Evolutionary conservation across 1,140 invertebrate species (phyloP), one percentile per base, ranked within the genome.

Genomic region (Zaprionus africanus): DNA sequence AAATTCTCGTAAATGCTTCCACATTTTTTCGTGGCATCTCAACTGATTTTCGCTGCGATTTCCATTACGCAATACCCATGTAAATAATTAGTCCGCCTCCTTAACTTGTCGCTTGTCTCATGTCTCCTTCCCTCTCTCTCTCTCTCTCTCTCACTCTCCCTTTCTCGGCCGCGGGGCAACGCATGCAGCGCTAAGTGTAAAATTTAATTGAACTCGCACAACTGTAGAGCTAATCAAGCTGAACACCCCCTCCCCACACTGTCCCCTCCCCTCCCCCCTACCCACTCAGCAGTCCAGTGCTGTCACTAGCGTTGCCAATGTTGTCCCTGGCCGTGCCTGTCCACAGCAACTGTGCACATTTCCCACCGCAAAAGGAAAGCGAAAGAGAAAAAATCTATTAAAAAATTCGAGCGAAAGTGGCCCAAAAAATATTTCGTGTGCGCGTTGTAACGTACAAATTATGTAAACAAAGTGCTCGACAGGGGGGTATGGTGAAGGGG

Each of bases 361-460:
- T 88, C 66, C 78, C 61, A 78, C 78, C 58, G 51, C 60, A 79
- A 65, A 71, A 22, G 31, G 58, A 65, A 73, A 60, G 38, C 67
- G 53, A 78, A 67, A 62, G 68, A 59, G 68, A 67, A 57, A 58
- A 84, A 90, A 85, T 90, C 81, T 85, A 90, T 90, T 90, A 80
- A 85, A 88, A 90, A 88, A 75, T 81, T 49, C 65, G 63, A 41
- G 57, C 56, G 31, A 88, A 90, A 90, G 79, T 90, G 74, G 81
- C 81, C 82, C 72, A 90, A 85, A 85, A 90, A 82, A 76, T 73
- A 54, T 78, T 87, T 74, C 74, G 71, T 90, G 85, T 77, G 81
- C 85, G 85, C 85, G 85, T 90, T 90, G 85, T 90, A 90, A 85
- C 85, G 85, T 78, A 90, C 85, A 90, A 90, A 90, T 90, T 90